Conservation (phyloP, 2,888 invertebrate genomes). For the Trimorus sp. region DNA sequence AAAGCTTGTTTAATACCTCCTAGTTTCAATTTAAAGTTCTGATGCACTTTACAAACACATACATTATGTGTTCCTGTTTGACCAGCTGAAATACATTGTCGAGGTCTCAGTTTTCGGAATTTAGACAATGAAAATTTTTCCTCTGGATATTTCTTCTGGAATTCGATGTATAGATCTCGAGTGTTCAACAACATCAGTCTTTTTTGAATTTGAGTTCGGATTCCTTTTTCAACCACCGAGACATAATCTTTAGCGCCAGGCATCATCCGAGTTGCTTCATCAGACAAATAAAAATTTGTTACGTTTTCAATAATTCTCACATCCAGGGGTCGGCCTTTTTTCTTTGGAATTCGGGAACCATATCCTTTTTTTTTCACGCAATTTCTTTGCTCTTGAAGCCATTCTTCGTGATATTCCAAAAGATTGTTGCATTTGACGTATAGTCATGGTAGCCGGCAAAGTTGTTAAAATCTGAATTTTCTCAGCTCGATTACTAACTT, state of each 20-base stretch:
- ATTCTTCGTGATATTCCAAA: constrained; percentile 28
- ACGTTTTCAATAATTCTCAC: constrained; percentile 6
- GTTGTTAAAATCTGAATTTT: constrained; percentile 37
- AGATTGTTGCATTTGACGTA: constrained; percentile 22
- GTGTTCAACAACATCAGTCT: no score
- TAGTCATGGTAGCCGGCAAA: constrained; percentile 20
- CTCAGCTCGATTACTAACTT: constrained; percentile 18
- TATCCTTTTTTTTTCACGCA: constrained; percentile 19
- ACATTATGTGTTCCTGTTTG: no score
- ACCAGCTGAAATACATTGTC: no score
- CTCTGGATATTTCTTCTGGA: no score
- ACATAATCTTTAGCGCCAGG: constrained; percentile 34
- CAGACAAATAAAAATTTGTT: constrained; percentile 30
- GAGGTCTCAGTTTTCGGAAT: no score
- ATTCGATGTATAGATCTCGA: no score
- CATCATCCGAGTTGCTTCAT: constrained; percentile 19
- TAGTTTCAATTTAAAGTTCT: no score
- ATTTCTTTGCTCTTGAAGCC: constrained; percentile 14
- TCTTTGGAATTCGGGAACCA: constrained; percentile 19
- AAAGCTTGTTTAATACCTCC: no score
- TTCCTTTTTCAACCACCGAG: constrained; percentile 14
- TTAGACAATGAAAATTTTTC: no score
- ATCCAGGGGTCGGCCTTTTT: constrained; percentile 15
- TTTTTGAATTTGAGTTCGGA: background rate
- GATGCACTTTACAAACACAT: no score